Conservation (phyloP, 2,113 vertebrate species). For the Halichoerus grypus region DNA sequence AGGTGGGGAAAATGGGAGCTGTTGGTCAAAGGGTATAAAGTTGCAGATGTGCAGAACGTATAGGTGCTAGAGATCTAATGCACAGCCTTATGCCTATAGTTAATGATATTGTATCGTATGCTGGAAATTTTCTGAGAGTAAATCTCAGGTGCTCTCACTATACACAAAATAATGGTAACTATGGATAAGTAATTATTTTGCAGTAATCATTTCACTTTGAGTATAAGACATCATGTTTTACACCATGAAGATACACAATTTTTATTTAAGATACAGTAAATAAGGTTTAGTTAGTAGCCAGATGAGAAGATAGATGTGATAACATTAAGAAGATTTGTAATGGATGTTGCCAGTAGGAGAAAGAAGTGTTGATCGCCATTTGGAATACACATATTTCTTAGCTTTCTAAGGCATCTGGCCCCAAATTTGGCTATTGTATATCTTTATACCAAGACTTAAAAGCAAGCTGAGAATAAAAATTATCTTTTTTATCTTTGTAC, state of each 20-base stretch:
- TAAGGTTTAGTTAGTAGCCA: not conserved
- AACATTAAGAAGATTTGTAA: not conserved
- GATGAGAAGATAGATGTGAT: not conserved
- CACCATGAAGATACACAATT: not conserved
- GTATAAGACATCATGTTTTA: not conserved
- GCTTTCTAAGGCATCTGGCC: not conserved
- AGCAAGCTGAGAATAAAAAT: not conserved
- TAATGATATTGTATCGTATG: not conserved
- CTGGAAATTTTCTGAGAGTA: not conserved
- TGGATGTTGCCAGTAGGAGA: not conserved
- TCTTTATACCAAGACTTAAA: not conserved
- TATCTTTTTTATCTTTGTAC: not conserved
- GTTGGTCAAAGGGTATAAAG: not conserved
- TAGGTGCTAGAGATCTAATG: not conserved
- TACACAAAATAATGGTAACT: not conserved
- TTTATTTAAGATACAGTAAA: not conserved
- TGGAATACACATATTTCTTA: not conserved
- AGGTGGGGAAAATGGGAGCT: not conserved
- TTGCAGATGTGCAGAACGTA: not conserved
- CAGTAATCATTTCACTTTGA: not conserved
- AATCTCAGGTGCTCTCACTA: not conserved
- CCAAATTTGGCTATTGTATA: not conserved
- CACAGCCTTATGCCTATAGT: not conserved
- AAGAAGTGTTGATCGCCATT: not conserved
- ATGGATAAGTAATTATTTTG: not conserved